phyloP scores from a whole-genome alignment of 2,113 vertebrate species.

The Channa argus region DNA sequence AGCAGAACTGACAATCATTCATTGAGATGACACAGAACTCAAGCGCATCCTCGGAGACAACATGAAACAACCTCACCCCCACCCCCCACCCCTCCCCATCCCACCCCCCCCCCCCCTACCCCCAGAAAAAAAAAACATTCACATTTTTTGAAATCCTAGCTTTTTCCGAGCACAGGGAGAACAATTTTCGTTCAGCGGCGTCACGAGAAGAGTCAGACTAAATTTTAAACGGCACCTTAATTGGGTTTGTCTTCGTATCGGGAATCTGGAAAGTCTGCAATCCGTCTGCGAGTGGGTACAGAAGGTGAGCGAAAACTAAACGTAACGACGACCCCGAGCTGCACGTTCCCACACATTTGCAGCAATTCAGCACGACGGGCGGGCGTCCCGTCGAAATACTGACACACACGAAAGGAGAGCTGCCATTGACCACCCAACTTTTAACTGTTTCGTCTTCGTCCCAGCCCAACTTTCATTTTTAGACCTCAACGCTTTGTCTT shows the following conservation, averaged over 20 bases:
- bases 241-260: background rate
- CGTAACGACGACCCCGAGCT: conserved; percentile 10
- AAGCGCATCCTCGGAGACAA: conserved; percentile 58
- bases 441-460: conserved; percentile 22
- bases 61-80: conserved; percentile 48
- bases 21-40: conserved; percentile 70
- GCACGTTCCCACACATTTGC: conserved; percentile 61
- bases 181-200: conserved; percentile 24
- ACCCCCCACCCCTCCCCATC: too few species aligned
- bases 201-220: conserved; percentile 28
- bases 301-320: conserved; percentile 9
- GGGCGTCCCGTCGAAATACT: conserved; percentile 45
- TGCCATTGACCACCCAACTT: conserved; percentile 64
- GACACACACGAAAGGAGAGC: conserved; percentile 71
- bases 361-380: conserved; percentile 46
- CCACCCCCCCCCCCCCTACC: too few species aligned
- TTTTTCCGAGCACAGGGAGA: conserved; percentile 20
- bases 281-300: conserved; percentile 20
- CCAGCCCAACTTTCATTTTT: conserved; percentile 1
- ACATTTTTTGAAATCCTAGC: conserved; percentile 53
- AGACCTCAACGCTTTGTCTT: background rate
- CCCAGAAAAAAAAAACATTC: conserved; percentile 69
- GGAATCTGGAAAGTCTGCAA: too few species aligned
- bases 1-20: conserved; percentile 79
- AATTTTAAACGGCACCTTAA: conserved; percentile 28